phyloP scores from a whole-genome alignment of 2,888 invertebrate species.

The Eristalinus aeneus region DNA sequence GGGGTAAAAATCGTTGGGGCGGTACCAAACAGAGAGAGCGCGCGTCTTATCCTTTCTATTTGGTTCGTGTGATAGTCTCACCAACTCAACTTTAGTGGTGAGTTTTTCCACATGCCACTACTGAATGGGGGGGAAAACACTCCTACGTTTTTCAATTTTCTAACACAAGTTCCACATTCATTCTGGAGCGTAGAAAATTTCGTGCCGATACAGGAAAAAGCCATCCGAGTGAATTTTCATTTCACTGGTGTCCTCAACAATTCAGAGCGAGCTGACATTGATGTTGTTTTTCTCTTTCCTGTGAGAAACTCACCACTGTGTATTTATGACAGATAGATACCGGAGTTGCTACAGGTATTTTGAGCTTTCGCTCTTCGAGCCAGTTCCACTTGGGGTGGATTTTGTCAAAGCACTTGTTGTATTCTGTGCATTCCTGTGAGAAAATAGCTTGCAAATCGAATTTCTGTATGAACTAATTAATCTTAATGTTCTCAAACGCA shows the following conservation, averaged over 20 bases:
- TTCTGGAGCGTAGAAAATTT: neutral
- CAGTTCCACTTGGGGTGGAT: neutral
- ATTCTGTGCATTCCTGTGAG: neutral
- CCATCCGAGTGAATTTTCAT: constrained; percentile 37
- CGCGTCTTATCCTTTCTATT: constrained; percentile 18
- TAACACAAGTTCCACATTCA: constrained; percentile 61
- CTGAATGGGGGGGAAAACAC: neutral
- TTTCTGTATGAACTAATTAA: neutral
- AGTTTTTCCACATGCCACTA: neutral
- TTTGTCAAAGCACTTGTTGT: neutral
- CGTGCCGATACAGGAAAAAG: neutral
- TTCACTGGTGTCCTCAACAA: constrained; percentile 10
- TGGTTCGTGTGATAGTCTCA: constrained; percentile 2
- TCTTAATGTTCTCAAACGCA: neutral
- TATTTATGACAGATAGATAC: neutral
- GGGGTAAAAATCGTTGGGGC: constrained; percentile 79
- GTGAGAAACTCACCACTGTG: constrained; percentile 38
- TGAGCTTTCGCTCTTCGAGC: constrained; percentile 17
- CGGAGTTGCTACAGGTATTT: neutral
- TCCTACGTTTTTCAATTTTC: neutral
- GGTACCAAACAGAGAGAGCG: constrained; percentile 75
- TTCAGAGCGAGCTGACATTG: constrained; percentile 30
- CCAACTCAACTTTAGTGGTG: constrained; percentile 41
- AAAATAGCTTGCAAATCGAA: neutral
- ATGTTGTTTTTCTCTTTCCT: constrained; percentile 5